These are phyloP conservation scores for Atherinomorus stipes DNA, from an alignment of 2,113 vertebrate species.

Conservation along the genomic window DNA sequence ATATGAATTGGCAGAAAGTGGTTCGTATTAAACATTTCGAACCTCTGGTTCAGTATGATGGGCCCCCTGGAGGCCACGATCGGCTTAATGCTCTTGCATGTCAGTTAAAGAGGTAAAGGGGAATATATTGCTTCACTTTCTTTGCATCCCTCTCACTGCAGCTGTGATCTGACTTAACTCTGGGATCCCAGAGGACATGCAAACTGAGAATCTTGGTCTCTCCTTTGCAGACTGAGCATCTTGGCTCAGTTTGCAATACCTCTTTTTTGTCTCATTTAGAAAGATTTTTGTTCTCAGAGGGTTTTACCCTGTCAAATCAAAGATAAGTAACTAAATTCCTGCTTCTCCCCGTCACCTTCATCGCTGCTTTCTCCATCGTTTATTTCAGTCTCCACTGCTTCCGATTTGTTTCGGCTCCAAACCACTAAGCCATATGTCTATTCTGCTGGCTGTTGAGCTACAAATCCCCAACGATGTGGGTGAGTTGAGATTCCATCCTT, in stretches of 20 bases:
- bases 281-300: background rate
- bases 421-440: constrained; percentile 51
- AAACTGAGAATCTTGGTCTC: constrained; percentile 27
- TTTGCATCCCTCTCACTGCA: constrained; percentile 34
- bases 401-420: constrained; percentile 23
- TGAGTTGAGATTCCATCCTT: constrained; percentile 26
- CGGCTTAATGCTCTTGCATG: background rate
- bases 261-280: constrained; percentile 14
- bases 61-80: background rate
- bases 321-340: constrained; percentile 1
- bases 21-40: constrained; percentile 7
- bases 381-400: constrained; percentile 36
- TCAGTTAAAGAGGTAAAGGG: constrained; percentile 30
- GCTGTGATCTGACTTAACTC: constrained; percentile 65
- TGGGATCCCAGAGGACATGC: constrained; percentile 44
- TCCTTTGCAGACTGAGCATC: constrained; percentile 6
- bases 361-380: background rate
- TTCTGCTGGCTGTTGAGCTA: constrained; percentile 28
- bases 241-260: constrained; percentile 8
- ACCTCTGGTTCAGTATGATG: background rate
- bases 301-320: constrained; percentile 34
- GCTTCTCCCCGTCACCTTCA: constrained; percentile 8
- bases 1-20: constrained; percentile 24
- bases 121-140: constrained; percentile 56
- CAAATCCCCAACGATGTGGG: constrained; percentile 47